Conservation (phyloP, 2,113 vertebrate genomes). For the Catharus fuscescens region DNA sequence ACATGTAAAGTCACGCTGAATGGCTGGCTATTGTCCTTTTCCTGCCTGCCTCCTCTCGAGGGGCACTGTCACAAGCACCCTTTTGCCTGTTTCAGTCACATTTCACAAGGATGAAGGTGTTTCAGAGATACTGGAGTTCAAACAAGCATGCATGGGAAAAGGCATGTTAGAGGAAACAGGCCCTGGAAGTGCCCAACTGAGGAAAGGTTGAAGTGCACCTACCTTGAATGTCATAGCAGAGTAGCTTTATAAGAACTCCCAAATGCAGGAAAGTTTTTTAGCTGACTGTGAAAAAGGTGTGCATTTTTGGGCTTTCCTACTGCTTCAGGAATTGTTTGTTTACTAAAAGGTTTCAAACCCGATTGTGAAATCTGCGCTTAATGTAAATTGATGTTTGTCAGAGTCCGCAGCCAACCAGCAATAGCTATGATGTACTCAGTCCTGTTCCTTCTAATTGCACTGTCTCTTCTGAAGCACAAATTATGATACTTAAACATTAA, state of each 20-base stretch:
- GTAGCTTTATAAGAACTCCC: not conserved
- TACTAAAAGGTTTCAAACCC: not conserved
- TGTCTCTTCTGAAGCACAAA: not conserved
- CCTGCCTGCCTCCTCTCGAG: not conserved
- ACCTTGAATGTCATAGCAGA: not conserved
- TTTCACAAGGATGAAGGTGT: not conserved
- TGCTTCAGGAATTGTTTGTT: not conserved
- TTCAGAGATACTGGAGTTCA: not conserved
- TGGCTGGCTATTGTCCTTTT: not conserved
- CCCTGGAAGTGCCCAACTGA: not conserved
- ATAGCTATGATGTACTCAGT: not conserved
- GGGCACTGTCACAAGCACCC: not conserved
- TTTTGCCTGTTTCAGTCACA: not conserved
- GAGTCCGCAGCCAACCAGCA: not conserved
- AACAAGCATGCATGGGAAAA: not conserved
- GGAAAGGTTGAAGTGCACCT: not conserved
- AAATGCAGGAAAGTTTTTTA: not conserved
- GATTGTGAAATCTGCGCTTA: slow-evolving; percentile 12
- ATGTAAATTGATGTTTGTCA: not conserved
- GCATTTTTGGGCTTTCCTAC: not conserved
- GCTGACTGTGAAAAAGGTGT: not conserved
- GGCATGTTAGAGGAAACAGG: not conserved
- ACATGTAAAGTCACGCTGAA: not conserved
- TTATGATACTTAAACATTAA: not conserved
- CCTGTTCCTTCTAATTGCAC: not conserved